Evolutionary conservation across 2,113 vertebrate species (phyloP), one percentile per base, ranked within the genome.

Genomic region (Plecotus auritus): DNA sequence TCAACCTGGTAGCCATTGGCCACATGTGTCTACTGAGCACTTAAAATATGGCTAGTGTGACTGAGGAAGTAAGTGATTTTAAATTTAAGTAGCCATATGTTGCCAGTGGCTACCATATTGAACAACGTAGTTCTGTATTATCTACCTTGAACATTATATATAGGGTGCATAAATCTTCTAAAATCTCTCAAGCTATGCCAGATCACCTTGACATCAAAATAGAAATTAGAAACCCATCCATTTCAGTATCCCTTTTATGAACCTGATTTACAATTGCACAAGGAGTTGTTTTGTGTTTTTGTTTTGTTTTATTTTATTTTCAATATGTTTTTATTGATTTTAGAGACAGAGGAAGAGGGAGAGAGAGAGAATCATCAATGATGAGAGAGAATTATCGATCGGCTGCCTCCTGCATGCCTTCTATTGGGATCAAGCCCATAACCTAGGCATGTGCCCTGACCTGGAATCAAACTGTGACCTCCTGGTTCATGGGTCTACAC

Each of bases 31-130:
- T 70, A 64, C 12, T 74, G 5, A 84, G n/a, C 49, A 93, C 47
- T 82, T 92, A 59, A 90, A 93, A 73, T 72, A 88, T 1, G n/a
- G n/a, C 22, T 90, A 95, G 35, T 69, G 16, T 74, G 64, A 95
- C 35, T 83, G 12, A 88, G 23, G 16, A 92, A 88, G 59, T 76
- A 83, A 83, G 20, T 67, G 59, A 85, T 61, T 86, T 81, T 74
- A 93, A 92, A 74, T 92, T 74, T 90, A 42, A 90, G 70, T 59
- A 83, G n/a, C n/a, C 22, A 84, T 28, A 66, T 80, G 77, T 47
- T 69, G 70, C 49, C 89, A 73, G 4, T 66, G 59, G 20, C 45
- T 42, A 80, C 42, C 70, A 45, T 77, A 88, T 17, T 56, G 20
- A 95, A 90, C 45, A 95, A 32, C 4, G 9, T 23, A 96, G 32